Base-by-base conservation (phyloP, 35 echinoderm and acorn worm species). In the Heliocidaris erythrogramma region DNA sequence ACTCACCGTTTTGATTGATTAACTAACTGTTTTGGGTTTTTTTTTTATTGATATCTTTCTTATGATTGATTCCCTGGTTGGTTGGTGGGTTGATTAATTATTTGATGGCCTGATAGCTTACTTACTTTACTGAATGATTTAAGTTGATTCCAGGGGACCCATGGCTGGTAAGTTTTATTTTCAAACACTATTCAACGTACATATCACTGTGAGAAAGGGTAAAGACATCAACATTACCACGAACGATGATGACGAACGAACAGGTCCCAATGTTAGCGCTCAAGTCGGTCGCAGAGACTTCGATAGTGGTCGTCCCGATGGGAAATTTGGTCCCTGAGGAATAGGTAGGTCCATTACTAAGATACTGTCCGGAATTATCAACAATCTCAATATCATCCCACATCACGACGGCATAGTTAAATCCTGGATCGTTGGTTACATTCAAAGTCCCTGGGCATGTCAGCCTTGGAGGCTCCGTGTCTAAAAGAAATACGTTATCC, bases 341-440 rank as follows among this genome's bases (percentile, higher is more conserved):
- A 16, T 24, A 49, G 29, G 17, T n/a, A 3, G 29, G 31, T 5
- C 50, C 48, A 11, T 59, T 50, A 18, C 31, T 92, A 6, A 48
- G 48, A n/a, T 13, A 92, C 29, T 92, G 49, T 52, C 91, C 91
- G 48, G 91, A 92, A 59, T 92, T 92, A 59, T 92, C 91, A 5
- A 13, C 29, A 48, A 92, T 59, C 29, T 30, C 50, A 13, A 48
- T 32, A n/a, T 92, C 49, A 30, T 92, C 47, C 91, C 91, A 92
- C 2, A 48, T 92, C n/a, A 92, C 91, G 11, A 48, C 48, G 48
- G 91, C 91, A 42, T 92, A 53, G n/a, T 92, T 48, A 5, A 50
- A 2, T 59, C 91, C 91, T 24, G 91, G 91, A 30, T 92, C 91
- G 48, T 49, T 92, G 47, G 91, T 59, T 13, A 52, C 48, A 16